Conservation (phyloP, 1,140 invertebrate species). For the Trigoniulus corallinus region DNA sequence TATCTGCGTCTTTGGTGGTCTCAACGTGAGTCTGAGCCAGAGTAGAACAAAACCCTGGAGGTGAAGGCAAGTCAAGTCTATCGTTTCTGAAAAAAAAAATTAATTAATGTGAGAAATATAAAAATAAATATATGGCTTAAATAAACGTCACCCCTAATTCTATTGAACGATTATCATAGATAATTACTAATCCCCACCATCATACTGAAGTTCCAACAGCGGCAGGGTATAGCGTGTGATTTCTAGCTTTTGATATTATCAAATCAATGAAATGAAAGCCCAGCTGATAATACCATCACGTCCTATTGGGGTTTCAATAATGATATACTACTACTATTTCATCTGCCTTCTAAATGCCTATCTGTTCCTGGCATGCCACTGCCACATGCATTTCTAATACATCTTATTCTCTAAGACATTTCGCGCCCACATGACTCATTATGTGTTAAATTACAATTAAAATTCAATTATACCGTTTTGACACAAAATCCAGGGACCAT, state of each 20-base stretch:
- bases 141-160: background rate
- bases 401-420: no score
- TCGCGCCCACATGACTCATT: no score
- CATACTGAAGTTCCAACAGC: background rate
- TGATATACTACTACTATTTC: background rate
- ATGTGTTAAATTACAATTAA: no score
- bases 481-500: no score
- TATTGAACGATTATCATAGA: background rate
- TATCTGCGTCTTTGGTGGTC: constrained; percentile 54
- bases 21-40: constrained; percentile 49
- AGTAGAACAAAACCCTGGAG: constrained; percentile 64
- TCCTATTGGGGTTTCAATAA: background rate
- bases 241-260: background rate
- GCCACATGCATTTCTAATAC: no score
- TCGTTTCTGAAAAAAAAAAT: background rate
- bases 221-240: background rate
- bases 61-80: constrained; percentile 41
- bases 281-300: background rate
- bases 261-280: background rate
- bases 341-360: no score
- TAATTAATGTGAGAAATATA: background rate
- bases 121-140: background rate
- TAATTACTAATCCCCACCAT: background rate
- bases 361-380: no score
- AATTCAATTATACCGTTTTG: no score